Conservation (phyloP, 2,113 vertebrate genomes). For the Pseudolaguvia tuberculata region DNA sequence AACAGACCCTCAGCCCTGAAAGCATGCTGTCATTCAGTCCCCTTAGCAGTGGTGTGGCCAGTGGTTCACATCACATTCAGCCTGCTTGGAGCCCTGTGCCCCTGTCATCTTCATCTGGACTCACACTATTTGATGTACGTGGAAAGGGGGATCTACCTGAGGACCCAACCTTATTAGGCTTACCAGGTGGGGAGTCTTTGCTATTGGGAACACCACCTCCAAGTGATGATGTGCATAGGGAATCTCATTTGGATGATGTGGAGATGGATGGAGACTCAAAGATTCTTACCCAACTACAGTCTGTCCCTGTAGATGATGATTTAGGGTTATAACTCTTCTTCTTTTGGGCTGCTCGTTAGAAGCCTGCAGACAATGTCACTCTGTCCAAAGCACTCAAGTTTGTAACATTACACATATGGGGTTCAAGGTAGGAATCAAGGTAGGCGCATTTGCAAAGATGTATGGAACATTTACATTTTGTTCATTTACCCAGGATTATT, state of each 20-base stretch:
- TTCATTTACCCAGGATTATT: background rate
- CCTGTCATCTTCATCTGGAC: conserved; percentile 58
- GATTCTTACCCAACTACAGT: conserved; percentile 85
- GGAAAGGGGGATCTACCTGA: conserved; percentile 69
- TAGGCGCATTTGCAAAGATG: background rate
- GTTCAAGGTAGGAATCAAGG: conserved; percentile 11
- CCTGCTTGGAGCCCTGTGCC: conserved; percentile 66
- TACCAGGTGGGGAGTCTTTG: conserved; percentile 73
- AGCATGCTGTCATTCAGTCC: conserved; percentile 71
- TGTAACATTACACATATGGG: background rate
- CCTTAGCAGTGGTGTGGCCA: conserved; percentile 58
- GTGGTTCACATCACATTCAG: conserved; percentile 59
- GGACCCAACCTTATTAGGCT: conserved; percentile 69
- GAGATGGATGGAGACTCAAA: conserved; percentile 73
- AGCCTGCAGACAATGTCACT: conserved; percentile 22
- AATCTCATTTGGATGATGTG: conserved; percentile 64
- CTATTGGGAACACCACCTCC: conserved; percentile 70
- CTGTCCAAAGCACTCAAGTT: conserved; percentile 14
- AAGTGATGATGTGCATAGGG: conserved; percentile 61
- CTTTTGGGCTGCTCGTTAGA: background rate
- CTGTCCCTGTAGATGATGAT: conserved; percentile 81
- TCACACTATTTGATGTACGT: conserved; percentile 72
- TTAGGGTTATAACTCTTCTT: conserved; percentile 62
- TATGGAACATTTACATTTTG: background rate
- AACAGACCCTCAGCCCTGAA: conserved; percentile 60